phyloP scores from a whole-genome alignment of 2,888 invertebrate species.

The Mythimna vitellina region DNA sequence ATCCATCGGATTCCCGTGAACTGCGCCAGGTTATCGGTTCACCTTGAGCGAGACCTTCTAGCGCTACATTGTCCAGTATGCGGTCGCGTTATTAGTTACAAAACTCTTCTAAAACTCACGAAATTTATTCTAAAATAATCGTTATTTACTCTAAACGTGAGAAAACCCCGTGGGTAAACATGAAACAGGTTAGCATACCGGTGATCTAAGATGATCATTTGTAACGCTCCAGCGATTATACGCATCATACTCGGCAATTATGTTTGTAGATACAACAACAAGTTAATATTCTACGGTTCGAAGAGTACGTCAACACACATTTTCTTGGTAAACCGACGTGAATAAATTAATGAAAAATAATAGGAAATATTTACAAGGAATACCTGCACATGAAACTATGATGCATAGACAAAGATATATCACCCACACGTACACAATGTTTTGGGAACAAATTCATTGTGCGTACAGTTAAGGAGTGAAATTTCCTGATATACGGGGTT shows the following conservation, averaged over 20 bases:
- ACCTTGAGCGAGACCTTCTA: too few species aligned
- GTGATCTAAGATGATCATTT: constrained; percentile 24
- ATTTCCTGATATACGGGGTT: too few species aligned
- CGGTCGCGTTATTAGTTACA: too few species aligned
- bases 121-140: background rate
- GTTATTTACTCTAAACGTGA: background rate
- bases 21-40: too few species aligned
- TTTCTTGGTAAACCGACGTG: background rate
- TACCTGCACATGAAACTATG: background rate
- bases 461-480: too few species aligned
- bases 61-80: too few species aligned
- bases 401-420: background rate
- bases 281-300: background rate
- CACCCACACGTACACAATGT: too few species aligned
- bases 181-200: constrained; percentile 2
- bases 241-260: constrained; percentile 20
- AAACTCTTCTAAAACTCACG: background rate
- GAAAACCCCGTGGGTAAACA: background rate
- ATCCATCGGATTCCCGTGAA: too few species aligned
- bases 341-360: background rate
- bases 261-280: constrained; percentile 3
- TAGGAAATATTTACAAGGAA: background rate
- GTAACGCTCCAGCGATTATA: constrained; percentile 34
- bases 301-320: background rate
- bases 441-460: too few species aligned